Conservation (phyloP, 2,113 vertebrate genomes). For the Onychostruthus taczanowskii region DNA sequence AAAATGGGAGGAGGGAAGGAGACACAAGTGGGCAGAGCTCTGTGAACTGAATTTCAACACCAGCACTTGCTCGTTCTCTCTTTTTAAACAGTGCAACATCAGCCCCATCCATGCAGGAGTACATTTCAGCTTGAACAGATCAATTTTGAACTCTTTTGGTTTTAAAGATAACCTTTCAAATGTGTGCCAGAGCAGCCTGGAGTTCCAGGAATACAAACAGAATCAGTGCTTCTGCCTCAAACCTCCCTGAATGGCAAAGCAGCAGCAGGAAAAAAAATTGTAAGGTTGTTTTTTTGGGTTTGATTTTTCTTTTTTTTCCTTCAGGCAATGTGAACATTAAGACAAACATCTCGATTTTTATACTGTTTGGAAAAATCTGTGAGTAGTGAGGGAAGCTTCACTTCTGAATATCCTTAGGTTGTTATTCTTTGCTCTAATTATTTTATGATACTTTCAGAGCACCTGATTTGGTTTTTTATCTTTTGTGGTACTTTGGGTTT, state of each 20-base stretch:
- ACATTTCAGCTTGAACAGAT: not conserved
- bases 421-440: not conserved
- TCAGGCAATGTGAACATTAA: not conserved
- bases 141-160: not conserved
- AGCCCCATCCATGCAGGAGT: not conserved
- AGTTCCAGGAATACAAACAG: not conserved
- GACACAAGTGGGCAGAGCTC: not conserved
- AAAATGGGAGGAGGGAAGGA: not conserved
- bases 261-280: not conserved
- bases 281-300: not conserved
- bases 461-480: not conserved
- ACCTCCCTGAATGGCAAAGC: not conserved
- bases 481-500: not conserved
- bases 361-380: not conserved
- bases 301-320: not conserved
- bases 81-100: not conserved
- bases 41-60: not conserved
- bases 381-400: not conserved
- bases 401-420: not conserved
- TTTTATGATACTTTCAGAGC: not conserved
- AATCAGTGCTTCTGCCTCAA: not conserved
- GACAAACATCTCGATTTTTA: not conserved
- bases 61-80: not conserved
- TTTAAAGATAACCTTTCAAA: slow-evolving; percentile 32
- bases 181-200: not conserved